These are phyloP conservation scores for Hydractinia symbiolongicarpus DNA, from an alignment of 30 jellyfish, hydroid and myxozoan species.

Conservation along the genomic window DNA sequence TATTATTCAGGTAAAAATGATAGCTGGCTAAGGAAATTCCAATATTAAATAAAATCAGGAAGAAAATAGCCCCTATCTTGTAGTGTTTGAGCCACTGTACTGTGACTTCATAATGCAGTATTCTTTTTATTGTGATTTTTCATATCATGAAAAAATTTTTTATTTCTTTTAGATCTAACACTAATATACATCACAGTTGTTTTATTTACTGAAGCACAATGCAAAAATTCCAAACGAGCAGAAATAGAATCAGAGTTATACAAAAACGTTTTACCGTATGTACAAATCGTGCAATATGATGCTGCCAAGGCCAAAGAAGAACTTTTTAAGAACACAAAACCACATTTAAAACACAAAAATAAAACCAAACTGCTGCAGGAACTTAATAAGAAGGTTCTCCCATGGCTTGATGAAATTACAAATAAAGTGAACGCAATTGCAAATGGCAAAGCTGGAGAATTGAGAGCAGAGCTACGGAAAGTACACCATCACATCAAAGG, in stretches of 20 bases:
- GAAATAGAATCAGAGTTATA: not conserved
- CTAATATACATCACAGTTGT: no score
- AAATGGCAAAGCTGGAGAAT: not conserved
- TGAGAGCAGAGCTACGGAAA: not conserved
- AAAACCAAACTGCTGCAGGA: not conserved
- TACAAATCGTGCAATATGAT: not conserved
- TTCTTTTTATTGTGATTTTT: no score
- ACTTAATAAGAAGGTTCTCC: not conserved
- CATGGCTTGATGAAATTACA: slow-evolving; percentile 2
- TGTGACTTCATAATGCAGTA: no score
- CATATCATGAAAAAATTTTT: no score
- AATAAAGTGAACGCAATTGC: not conserved
- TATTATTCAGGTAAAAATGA: no score
- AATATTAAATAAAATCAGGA: no score
- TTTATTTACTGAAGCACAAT: no score
- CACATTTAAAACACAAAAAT: not conserved
- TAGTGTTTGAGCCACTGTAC: no score
- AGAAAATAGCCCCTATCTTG: no score
- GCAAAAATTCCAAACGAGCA: slow-evolving; percentile 2
- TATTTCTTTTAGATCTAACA: not conserved
- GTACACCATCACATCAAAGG: slow-evolving; percentile 7
- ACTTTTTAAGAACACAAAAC: not conserved
- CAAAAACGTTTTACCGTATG: slow-evolving; percentile 9
- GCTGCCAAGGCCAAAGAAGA: slow-evolving; percentile 4
- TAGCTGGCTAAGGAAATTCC: no score